Evolutionary conservation across 1,140 invertebrate genomes (phyloP).

Genomic region (Calephelis virginiensis): DNA sequence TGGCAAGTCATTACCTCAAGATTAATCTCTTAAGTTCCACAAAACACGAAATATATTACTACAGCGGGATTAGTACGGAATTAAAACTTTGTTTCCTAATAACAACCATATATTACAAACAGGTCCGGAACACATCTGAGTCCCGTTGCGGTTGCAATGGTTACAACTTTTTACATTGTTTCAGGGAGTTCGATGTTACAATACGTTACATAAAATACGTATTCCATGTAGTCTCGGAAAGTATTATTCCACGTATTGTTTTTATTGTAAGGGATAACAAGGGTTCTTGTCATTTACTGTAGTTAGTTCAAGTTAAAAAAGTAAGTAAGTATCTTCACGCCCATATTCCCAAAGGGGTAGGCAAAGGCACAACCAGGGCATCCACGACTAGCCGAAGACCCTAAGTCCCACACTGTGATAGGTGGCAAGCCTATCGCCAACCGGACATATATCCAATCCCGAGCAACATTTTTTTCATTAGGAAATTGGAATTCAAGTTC

Average conservation of each 20-base stretch:
- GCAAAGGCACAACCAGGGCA: too few relatives aligned
- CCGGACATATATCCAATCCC: too few relatives aligned
- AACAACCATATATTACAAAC: slow-evolving; percentile 61
- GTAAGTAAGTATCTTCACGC: too few relatives aligned
- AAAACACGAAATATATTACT: slow-evolving; percentile 53
- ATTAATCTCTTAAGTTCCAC: slow-evolving; percentile 19
- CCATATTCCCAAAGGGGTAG: too few relatives aligned
- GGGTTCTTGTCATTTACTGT: too few relatives aligned
- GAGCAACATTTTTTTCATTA: too few relatives aligned
- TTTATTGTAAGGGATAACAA: neutral
- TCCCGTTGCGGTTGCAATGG: slow-evolving; percentile 41
- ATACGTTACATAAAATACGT: neutral
- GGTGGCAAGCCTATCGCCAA: too few relatives aligned
- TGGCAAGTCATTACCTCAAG: slow-evolving; percentile 4
- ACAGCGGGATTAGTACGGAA: slow-evolving; percentile 59
- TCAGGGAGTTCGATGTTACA: slow-evolving; percentile 30
- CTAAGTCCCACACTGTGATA: too few relatives aligned
- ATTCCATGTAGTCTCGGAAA: slow-evolving; percentile 7
- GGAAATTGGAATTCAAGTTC: too few relatives aligned
- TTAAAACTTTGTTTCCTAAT: slow-evolving; percentile 73
- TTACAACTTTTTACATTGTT: slow-evolving; percentile 51
- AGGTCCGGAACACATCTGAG: slow-evolving; percentile 54
- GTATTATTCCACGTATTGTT: too few relatives aligned
- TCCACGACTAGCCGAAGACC: too few relatives aligned
- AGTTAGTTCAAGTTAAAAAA: too few relatives aligned